These are phyloP conservation scores for Agrypnia vestita DNA, from an alignment of 1,140 invertebrate genomes.

Conservation along the genomic window DNA sequence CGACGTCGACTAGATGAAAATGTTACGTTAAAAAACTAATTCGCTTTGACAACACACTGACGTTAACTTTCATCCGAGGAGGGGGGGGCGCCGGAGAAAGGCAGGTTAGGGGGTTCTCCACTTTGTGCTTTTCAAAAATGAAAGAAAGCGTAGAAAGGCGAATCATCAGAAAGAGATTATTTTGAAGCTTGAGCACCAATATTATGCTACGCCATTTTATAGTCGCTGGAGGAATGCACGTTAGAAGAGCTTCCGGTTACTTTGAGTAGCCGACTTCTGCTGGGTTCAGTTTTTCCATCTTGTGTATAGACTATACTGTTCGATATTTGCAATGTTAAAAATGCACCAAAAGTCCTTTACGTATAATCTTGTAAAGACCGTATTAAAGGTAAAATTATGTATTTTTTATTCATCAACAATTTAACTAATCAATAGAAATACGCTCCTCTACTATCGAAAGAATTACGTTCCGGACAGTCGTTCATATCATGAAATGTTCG, in stretches of 20 bases:
- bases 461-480: too few species aligned
- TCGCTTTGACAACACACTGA: constrained; percentile 61
- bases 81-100: background rate
- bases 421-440: too few species aligned
- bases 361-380: too few species aligned
- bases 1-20: constrained; percentile 61
- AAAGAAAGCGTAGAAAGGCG: constrained; percentile 14
- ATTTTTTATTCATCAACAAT: too few species aligned
- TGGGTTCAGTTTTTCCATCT: background rate
- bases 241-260: background rate
- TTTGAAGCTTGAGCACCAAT: constrained; percentile 32
- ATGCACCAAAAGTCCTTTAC: too few species aligned
- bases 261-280: background rate
- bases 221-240: constrained; percentile 10
- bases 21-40: constrained; percentile 61
- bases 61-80: constrained; percentile 53
- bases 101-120: constrained; percentile 16
- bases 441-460: too few species aligned
- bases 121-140: constrained; percentile 35
- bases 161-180: constrained; percentile 54
- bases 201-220: constrained; percentile 14
- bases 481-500: too few species aligned
- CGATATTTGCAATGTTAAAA: too few species aligned
- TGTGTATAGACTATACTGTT: too few species aligned
- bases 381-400: too few species aligned